Base-by-base conservation (phyloP, 2,113 vertebrate species). In the Kryptolebias marmoratus region DNA sequence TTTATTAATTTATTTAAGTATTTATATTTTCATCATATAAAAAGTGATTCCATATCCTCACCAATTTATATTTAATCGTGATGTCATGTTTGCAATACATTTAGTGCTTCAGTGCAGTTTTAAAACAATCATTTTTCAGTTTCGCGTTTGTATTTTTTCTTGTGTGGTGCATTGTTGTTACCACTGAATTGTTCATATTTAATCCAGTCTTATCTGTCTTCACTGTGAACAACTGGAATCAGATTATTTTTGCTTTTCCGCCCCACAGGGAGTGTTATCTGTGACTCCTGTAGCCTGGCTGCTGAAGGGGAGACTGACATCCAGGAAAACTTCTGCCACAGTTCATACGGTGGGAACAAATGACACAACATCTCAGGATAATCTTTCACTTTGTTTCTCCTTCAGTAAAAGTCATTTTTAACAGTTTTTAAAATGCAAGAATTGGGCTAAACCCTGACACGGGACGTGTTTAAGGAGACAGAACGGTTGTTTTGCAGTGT, bases 251-350 rank as follows among this genome's bases (percentile, higher is more conserved):
- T 42, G 1, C 22, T 53, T 59, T 64, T n/a, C 30, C 31, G 36
- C 22, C 14, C 30, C 22, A 9, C 81, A 93, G 92, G 88, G 7
- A 88, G 68, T 36, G 84, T 89, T 31, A 75, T 92, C 55, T 94
- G 93, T 77, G 93, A 94, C 32, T 90, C 86, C 18, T 94, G 93
- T 48, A 90, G 88, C 68, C 82, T 90, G 44, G 85, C 86, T 18
- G 76, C 83, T 44, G 90, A 93, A 71, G 91, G 87, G 65, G 91
- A 93, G 61, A 64, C 71, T 14, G 92, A 93, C 79, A 92, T 93
- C 68, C 84, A 87, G 56, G 84, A 92, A 50, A 86, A 90, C 77
- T 94, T 92, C 87, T 94, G 93, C 80, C 73, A 61, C 9, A 92
- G 88, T 77, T 77, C 87, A 65, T 94, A 93, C 72, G 92, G 93